Evolutionary conservation across 1,140 invertebrate genomes (phyloP).

Genomic region (Drosophila sp.): DNA sequence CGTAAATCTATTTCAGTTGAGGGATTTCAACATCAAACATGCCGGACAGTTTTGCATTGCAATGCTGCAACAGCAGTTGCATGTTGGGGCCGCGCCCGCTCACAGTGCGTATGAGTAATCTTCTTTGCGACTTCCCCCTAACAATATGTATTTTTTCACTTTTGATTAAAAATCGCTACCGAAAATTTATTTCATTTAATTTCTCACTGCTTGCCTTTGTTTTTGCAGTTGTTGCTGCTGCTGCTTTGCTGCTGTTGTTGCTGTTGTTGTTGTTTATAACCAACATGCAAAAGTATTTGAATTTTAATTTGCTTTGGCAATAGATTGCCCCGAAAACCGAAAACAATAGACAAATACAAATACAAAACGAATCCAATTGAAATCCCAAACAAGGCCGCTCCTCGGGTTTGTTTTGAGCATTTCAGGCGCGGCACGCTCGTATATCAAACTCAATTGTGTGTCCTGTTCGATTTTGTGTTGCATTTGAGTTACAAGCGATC

Average conservation of each 20-base stretch:
- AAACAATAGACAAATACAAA: background rate
- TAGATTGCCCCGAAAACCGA: conserved; percentile 39
- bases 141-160: conserved; percentile 25
- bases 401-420: conserved; percentile 50
- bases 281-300: conserved; percentile 68
- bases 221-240: too few species aligned
- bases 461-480: conserved; percentile 36
- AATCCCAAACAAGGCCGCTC: conserved; percentile 5
- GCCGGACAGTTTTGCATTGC: conserved; percentile 76
- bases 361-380: background rate
- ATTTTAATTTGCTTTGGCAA: conserved; percentile 71
- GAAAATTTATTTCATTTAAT: conserved; percentile 76
- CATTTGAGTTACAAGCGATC: conserved; percentile 49
- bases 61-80: conserved; percentile 51
- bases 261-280: too few species aligned
- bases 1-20: conserved; percentile 83
- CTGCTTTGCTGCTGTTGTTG: too few species aligned
- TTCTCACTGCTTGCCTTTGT: conserved; percentile 37
- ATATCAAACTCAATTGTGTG: conserved; percentile 64
- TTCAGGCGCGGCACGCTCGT: conserved; percentile 46
- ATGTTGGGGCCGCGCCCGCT: conserved; percentile 48
- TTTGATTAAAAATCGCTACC: conserved; percentile 73
- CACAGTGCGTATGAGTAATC: conserved; percentile 72
- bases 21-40: conserved; percentile 81
- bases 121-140: conserved; percentile 29